Conservation (phyloP, 2,113 vertebrate genomes). For the Syngnathoides biaculeatus region DNA sequence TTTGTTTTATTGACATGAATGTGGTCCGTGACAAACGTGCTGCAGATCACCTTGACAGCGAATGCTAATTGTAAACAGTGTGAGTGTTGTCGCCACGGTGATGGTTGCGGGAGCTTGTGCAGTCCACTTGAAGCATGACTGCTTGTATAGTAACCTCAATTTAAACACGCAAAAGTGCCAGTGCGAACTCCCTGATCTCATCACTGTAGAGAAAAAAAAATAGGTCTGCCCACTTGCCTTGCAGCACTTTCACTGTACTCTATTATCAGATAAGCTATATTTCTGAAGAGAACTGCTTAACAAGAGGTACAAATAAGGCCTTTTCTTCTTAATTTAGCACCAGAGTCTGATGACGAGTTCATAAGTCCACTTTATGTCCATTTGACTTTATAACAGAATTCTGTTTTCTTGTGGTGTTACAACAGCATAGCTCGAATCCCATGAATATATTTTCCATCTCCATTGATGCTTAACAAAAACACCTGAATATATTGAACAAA, state of each 20-base stretch:
- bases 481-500: too few relatives aligned
- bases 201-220: conserved; percentile 13
- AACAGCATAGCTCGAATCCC: background rate
- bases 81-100: conserved; percentile 50
- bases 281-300: background rate
- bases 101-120: conserved; percentile 26
- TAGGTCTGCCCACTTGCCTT: conserved; percentile 1
- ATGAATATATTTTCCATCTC: background rate
- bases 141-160: conserved; percentile 40
- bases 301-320: background rate
- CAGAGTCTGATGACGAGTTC: background rate
- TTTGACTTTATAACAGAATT: background rate
- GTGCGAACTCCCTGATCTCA: conserved; percentile 48
- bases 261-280: background rate
- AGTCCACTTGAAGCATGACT: conserved; percentile 32
- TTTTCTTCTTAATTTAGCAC: background rate
- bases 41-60: conserved; percentile 29
- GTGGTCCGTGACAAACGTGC: conserved; percentile 13
- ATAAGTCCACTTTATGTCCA: background rate
- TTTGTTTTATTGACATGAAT: conserved; percentile 32
- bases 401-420: background rate
- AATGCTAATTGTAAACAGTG: conserved; percentile 52
- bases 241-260: conserved; percentile 15
- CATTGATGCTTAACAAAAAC: too few relatives aligned
- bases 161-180: conserved; percentile 38